phyloP scores from a whole-genome alignment of 2,113 vertebrate species.

The Myotis yumanensis region DNA sequence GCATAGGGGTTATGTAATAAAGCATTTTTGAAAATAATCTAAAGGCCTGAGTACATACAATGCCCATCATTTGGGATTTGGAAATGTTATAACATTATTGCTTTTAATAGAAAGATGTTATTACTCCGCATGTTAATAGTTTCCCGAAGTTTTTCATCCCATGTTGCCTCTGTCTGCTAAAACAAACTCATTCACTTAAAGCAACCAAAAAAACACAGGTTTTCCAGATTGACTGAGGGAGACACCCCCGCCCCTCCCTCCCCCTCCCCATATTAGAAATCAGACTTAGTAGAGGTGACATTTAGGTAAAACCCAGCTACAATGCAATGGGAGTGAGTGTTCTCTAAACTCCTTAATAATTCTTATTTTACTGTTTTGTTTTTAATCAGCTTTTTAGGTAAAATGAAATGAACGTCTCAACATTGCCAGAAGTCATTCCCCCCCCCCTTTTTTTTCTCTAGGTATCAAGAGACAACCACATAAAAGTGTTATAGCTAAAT shows the following conservation, averaged over 20 bases:
- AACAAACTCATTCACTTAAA: constrained; percentile 60
- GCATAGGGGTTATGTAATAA: not conserved
- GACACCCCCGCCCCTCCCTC: not conserved
- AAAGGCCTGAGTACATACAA: not conserved
- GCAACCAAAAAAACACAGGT: constrained; percentile 46
- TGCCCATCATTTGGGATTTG: constrained; percentile 7
- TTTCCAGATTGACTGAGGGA: constrained; percentile 43
- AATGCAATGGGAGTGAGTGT: too few relatives aligned
- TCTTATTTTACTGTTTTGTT: not conserved
- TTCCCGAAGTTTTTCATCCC: constrained; percentile 70
- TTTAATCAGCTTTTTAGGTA: not conserved
- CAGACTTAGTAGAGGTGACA: not conserved
- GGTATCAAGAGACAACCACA: constrained; percentile 30
- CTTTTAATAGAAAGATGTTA: constrained; percentile 55
- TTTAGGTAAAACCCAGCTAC: not conserved
- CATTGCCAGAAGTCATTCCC: not conserved
- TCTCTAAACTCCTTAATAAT: not conserved
- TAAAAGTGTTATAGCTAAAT: constrained; percentile 25
- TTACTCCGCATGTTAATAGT: not conserved
- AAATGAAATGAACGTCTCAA: constrained; percentile 48
- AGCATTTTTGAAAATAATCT: constrained; percentile 48
- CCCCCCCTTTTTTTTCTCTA: not conserved
- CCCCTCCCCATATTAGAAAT: not conserved
- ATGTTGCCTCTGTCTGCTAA: constrained; percentile 51
- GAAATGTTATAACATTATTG: constrained; percentile 48